Base-by-base conservation (phyloP, 2,888 invertebrate genomes). In the Tuta absoluta region DNA sequence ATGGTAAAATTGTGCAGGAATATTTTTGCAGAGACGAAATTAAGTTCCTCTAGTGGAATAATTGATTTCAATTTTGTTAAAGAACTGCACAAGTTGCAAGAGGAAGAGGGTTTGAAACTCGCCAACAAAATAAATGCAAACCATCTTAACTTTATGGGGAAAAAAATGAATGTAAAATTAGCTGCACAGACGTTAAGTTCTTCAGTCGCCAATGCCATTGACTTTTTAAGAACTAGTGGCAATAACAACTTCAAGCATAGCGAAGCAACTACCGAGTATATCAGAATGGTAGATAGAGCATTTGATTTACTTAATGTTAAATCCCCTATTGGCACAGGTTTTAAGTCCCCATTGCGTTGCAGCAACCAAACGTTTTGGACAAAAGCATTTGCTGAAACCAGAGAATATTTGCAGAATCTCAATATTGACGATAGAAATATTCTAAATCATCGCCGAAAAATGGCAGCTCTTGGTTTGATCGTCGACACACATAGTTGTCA, bases 31-130 rank as follows among this genome's bases (percentile, higher is more conserved):
- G 57, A 57, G 10, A 24, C 12, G 3, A 37, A 57, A 5, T 17
- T n/a, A n/a, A n/a, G n/a, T n/a, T n/a, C n/a, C n/a, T n/a, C n/a
- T n/a, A 37, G n/a, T 2, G 57, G 33, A n/a, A 24, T 5, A 11
- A 37, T 24, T 5, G 7, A 5, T 24, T 57, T 57, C 10, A n/a
- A 57, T 7, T 57, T 14, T 19, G 4, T 57, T 1, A 24, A 14
- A 14, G 19, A 37, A 17, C 28, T 57, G 10, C 57, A 57, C n/a
- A 37, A 5, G 2, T 1, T 57, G 5, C 57, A 57, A 37, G 24
- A 57, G 17, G 19, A 37, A 17, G 57, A 57, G 17, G 57, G 57
- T n/a, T 28, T 57, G n/a, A n/a, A n/a, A n/a, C n/a, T n/a, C n/a
- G n/a, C n/a, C n/a, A n/a, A 57, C 2, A 57, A 57, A 1, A 37